Evolutionary conservation across 2,113 vertebrate species (phyloP).

Genomic region (Oreocharis arfaki): DNA sequence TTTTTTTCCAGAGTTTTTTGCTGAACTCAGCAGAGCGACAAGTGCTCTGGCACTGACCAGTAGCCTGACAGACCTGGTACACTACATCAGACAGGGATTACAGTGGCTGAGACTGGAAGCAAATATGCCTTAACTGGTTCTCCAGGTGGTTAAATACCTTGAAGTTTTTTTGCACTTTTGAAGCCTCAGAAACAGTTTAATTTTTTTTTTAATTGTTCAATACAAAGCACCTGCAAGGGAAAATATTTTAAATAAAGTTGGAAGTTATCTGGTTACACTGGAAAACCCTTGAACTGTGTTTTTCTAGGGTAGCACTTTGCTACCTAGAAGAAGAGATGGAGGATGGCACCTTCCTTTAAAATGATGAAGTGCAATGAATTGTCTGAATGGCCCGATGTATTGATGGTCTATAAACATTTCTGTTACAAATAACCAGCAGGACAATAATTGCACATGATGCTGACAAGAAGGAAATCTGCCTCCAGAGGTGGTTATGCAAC

Average conservation of each 20-base stretch:
- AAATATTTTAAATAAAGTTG: not conserved
- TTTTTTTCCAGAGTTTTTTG: slow-evolving; percentile 78
- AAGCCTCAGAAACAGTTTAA: slow-evolving; percentile 59
- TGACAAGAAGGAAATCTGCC: slow-evolving; percentile 38
- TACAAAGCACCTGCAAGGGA: slow-evolving; percentile 46
- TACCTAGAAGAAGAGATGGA: not conserved
- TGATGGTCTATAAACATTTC: slow-evolving; percentile 77
- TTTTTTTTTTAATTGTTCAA: not conserved
- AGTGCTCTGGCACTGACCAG: slow-evolving; percentile 81
- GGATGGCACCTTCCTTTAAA: slow-evolving; percentile 55
- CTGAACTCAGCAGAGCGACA: slow-evolving; percentile 75
- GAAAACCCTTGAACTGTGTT: slow-evolving; percentile 16
- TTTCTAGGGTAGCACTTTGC: not conserved
- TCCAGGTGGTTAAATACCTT: slow-evolving; percentile 34
- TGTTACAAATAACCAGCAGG: slow-evolving; percentile 60
- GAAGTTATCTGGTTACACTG: slow-evolving; percentile 52
- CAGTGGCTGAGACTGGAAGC: slow-evolving; percentile 83
- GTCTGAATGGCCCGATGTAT: slow-evolving; percentile 9
- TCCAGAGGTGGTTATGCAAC: slow-evolving; percentile 29
- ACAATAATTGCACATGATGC: slow-evolving; percentile 42
- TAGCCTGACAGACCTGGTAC: slow-evolving; percentile 80
- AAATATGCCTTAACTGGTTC: slow-evolving; percentile 69
- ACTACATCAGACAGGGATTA: slow-evolving; percentile 83
- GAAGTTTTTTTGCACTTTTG: slow-evolving; percentile 73
- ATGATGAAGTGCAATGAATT: slow-evolving; percentile 66